These are phyloP conservation scores for Anomalospiza imberbis DNA, from an alignment of 2,797 vertebrate species.

Conservation along the genomic window DNA sequence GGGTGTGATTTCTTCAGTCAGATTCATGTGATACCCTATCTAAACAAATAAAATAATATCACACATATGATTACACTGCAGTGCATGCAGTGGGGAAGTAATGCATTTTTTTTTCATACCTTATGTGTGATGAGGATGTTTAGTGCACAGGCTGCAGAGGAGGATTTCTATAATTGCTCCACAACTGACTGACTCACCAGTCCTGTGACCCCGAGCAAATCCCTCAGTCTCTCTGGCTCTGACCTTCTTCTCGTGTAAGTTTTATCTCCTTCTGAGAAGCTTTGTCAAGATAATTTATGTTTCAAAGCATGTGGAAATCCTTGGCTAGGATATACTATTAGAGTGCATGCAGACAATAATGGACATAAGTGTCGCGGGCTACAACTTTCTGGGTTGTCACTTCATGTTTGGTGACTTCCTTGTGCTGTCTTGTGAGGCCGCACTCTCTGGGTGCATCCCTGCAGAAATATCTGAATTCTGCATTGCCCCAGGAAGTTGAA, in stretches of 20 bases:
- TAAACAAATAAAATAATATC: not conserved
- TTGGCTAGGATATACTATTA: not conserved
- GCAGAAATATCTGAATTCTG: not conserved
- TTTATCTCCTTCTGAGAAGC: constrained; percentile 13
- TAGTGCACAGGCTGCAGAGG: not conserved
- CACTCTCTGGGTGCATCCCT: not conserved
- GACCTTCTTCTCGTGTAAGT: not conserved
- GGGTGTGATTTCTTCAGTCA: constrained; percentile 5
- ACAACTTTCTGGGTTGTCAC: not conserved
- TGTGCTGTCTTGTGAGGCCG: not conserved
- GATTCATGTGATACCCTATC: not conserved
- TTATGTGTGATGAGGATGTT: not conserved
- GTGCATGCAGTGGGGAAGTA: not conserved
- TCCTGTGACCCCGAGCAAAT: constrained; percentile 2
- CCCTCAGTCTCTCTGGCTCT: not conserved
- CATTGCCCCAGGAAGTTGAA: not conserved
- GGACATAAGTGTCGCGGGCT: not conserved
- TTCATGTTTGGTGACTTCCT: not conserved
- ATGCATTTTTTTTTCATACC: not conserved
- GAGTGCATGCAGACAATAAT: not conserved
- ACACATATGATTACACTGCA: not conserved
- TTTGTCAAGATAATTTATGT: constrained; percentile 5
- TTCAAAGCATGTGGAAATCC: not conserved
- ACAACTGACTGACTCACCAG: not conserved
- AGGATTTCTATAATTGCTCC: not conserved